Conservation (phyloP, 2,888 invertebrate genomes). For the Mythimna albipuncta region DNA sequence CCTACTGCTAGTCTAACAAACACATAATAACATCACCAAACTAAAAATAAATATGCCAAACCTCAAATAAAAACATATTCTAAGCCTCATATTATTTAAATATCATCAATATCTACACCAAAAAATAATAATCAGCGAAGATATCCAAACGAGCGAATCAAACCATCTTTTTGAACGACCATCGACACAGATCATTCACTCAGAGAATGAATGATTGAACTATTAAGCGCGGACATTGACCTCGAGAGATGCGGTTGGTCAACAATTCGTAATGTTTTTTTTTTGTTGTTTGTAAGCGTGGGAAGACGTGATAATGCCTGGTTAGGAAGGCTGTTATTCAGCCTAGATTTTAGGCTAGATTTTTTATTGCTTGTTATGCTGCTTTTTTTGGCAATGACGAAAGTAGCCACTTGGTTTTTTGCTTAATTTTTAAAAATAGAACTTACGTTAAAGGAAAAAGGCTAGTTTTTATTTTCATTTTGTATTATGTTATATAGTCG, state of each 20-base stretch:
- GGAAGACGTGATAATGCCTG: constrained; percentile 55
- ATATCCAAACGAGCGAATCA: constrained; percentile 26
- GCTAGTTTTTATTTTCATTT: too few species aligned
- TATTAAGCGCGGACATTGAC: constrained; percentile 62
- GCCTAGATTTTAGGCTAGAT: constrained; percentile 41
- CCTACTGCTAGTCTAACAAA: too few species aligned
- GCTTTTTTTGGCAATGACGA: not conserved
- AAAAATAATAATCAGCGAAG: constrained; percentile 6
- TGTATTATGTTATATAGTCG: too few species aligned
- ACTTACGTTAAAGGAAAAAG: too few species aligned
- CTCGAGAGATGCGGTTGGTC: constrained; percentile 63
- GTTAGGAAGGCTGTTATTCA: constrained; percentile 25
- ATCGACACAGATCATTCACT: constrained; percentile 53
- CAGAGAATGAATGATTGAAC: constrained; percentile 66
- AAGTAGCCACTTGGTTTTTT: not conserved
- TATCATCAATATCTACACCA: not conserved
- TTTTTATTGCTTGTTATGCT: not conserved
- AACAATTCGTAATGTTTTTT: constrained; percentile 60
- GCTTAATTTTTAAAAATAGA: too few species aligned
- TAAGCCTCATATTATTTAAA: not conserved
- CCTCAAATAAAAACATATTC: not conserved
- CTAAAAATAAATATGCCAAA: not conserved
- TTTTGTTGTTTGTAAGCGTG: constrained; percentile 60
- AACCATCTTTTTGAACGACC: constrained; percentile 28
- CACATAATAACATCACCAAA: too few species aligned